Base-by-base conservation (phyloP, 2,797 vertebrate species). In the Esox masquinongy region DNA sequence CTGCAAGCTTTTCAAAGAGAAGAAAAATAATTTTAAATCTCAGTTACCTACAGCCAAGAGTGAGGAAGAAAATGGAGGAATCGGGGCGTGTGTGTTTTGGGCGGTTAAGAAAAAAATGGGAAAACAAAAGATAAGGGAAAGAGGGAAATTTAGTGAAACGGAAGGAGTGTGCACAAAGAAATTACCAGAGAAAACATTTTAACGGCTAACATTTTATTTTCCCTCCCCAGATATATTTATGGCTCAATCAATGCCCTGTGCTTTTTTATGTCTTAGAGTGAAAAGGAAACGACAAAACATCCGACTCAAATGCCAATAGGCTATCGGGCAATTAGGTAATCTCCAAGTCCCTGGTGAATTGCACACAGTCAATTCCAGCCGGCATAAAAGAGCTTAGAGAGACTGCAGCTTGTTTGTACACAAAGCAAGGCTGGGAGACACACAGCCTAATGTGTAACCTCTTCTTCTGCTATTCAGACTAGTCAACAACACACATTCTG, bases 241-340 rank as follows among this genome's bases (percentile, higher is more conserved):
- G 43, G 72, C 67, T 73, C 31, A 75, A 70, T 72, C 5, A 0
- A 17, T 68, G 47, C 34, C 31, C 5, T 75, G 29, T 68, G 73
- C 16, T 34, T 79, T 22, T 79, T 79, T 81, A 78, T 73, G 64
- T 43, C n/a, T 74, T 19, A 31, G 11, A 63, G 68, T 77, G 73
- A 83, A 80, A 78, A 72, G 22, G 72, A 24, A 59, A 59, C 34
- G 69, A 64, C 34, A 17, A 43, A 15, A 24, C 47, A 67, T 67
- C 66, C 5, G 50, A 64, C 74, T 17, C 64, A 75, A 78, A 68
- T 4, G 47, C 31, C 78, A 76, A 56, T 73, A 7, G 39, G 39
- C 39, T 43, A 79, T 9, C 24, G 71, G 70, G 34, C 73, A 83
- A 79, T 87, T 79, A 83, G 61, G 29, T 75, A 9, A 79, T 82